Evolutionary conservation across 2,888 invertebrate genomes (phyloP).

Genomic region (Tromatobia lineatoria): DNA sequence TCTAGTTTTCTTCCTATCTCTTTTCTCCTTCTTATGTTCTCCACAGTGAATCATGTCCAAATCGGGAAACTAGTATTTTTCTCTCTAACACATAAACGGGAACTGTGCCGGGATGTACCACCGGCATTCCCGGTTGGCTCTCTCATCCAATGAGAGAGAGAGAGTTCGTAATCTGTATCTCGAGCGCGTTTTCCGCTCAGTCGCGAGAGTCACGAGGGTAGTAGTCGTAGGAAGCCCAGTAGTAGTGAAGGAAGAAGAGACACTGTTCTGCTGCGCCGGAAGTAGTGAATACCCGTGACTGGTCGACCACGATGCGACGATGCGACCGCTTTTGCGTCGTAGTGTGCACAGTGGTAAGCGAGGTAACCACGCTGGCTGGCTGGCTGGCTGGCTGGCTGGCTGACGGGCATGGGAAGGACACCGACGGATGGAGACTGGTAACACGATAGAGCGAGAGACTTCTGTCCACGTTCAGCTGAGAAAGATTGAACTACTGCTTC

Average conservation of each 20-base stretch:
- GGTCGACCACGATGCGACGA: slow-evolving; percentile 30
- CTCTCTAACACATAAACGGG: slow-evolving; percentile 1
- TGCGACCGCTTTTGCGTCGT: slow-evolving; percentile 4
- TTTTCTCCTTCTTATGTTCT: not conserved
- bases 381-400: not conserved
- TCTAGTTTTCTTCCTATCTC: slow-evolving; percentile 23
- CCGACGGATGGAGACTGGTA: not conserved
- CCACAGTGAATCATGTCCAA: slow-evolving; percentile 1
- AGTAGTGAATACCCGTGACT: slow-evolving; percentile 50
- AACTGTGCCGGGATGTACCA: not conserved
- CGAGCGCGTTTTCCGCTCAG: slow-evolving; percentile 41
- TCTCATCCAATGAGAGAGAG: slow-evolving; percentile 47
- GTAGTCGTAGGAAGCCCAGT: not conserved
- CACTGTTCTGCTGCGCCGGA: slow-evolving; percentile 40
- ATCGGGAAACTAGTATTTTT: slow-evolving; percentile 30
- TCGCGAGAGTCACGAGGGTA: slow-evolving; percentile 24
- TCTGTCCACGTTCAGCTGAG: slow-evolving; percentile 31
- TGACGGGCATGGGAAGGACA: slow-evolving; percentile 9
- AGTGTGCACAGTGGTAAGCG: slow-evolving; percentile 23
- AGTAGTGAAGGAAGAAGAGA: slow-evolving; percentile 14
- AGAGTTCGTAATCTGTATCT: slow-evolving; percentile 64
- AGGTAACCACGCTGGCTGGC: slow-evolving; percentile 4
- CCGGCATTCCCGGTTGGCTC: slow-evolving; percentile 5
- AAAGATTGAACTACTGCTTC: slow-evolving; percentile 44
- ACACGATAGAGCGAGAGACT: slow-evolving; percentile 2